Evolutionary conservation across 2,888 invertebrate species (phyloP).

Genomic region (Silvanus unidentatus): DNA sequence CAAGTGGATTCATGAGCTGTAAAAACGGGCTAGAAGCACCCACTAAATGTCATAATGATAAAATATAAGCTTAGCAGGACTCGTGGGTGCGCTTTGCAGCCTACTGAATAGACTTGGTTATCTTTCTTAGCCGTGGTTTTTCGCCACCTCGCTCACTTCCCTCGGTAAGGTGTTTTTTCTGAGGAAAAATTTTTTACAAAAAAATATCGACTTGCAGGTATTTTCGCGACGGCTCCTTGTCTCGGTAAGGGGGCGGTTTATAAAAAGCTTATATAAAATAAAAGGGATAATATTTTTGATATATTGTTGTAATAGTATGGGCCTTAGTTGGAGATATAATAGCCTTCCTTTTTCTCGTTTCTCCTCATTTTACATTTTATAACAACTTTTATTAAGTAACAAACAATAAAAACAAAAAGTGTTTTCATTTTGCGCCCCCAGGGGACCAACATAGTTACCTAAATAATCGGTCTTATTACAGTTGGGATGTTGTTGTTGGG

Average conservation of each 20-base stretch:
- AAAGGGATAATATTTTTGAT: conserved; percentile 1
- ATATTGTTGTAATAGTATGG: not conserved
- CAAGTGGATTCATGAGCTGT: conserved; percentile 16
- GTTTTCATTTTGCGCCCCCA: too few relatives aligned
- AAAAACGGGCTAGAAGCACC: conserved; percentile 19
- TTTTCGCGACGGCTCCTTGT: not conserved
- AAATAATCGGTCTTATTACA: too few relatives aligned
- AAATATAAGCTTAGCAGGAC: conserved; percentile 23
- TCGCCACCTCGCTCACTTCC: not conserved
- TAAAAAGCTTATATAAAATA: conserved; percentile 2
- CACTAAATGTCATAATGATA: conserved; percentile 29
- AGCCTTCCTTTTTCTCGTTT: too few relatives aligned
- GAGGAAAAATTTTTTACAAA: too few relatives aligned
- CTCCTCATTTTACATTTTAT: too few relatives aligned
- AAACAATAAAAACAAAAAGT: too few relatives aligned
- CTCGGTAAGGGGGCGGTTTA: not conserved
- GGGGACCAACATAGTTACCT: too few relatives aligned
- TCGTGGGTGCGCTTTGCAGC: conserved; percentile 16
- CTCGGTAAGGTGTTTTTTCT: not conserved
- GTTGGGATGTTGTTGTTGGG: too few relatives aligned
- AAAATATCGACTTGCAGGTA: too few relatives aligned
- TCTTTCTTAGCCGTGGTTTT: not conserved
- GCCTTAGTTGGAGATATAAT: not conserved
- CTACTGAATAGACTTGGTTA: conserved; percentile 7
- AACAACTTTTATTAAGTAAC: too few relatives aligned